phyloP scores from a whole-genome alignment of 2,113 vertebrate genomes.

The Theristicus caerulescens region DNA sequence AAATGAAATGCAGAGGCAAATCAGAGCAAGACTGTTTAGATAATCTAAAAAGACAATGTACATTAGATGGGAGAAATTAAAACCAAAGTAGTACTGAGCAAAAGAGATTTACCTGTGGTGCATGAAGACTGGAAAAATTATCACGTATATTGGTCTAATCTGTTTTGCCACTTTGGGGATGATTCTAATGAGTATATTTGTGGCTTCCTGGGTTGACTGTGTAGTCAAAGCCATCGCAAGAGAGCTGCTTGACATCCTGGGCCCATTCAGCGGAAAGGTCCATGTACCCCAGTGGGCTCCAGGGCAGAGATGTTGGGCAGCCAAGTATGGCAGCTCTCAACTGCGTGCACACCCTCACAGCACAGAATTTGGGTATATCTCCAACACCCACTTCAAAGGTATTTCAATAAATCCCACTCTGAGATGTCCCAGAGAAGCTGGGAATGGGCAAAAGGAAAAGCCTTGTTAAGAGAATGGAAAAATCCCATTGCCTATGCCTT shows the following conservation, averaged over 20 bases:
- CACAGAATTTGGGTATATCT: not conserved
- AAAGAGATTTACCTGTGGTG: not conserved
- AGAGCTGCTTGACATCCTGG: not conserved
- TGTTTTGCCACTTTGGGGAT: not conserved
- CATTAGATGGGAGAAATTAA: slow-evolving; percentile 7
- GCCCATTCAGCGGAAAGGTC: not conserved
- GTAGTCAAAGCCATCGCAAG: not conserved
- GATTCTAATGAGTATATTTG: not conserved
- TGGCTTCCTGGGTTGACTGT: not conserved
- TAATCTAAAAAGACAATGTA: not conserved
- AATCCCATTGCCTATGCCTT: not conserved
- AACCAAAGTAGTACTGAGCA: slow-evolving; percentile 1
- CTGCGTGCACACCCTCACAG: not conserved
- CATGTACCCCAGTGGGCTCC: not conserved
- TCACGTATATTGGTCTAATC: not conserved
- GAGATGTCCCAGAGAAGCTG: not conserved
- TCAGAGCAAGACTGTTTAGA: not conserved
- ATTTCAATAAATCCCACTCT: not conserved
- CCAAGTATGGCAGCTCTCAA: not conserved
- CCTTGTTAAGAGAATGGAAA: not conserved
- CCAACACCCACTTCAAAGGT: not conserved
- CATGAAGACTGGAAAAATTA: not conserved
- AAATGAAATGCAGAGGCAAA: not conserved
- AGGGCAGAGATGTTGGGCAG: not conserved
- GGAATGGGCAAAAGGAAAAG: not conserved